phyloP scores from a whole-genome alignment of 2,113 vertebrate species.

The Colinus virginianus region DNA sequence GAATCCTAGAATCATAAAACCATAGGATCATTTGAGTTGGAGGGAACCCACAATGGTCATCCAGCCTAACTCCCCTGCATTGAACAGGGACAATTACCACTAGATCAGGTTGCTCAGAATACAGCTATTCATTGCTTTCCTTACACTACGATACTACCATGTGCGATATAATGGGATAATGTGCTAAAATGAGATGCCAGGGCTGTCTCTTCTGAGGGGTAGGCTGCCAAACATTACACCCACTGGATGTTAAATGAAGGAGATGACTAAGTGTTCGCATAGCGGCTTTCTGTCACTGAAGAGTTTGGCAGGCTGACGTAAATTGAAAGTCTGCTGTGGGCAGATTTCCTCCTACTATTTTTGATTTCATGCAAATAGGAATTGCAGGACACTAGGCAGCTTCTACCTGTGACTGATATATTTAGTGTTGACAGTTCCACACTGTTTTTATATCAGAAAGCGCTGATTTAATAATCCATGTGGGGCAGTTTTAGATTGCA shows the following conservation, averaged over 20 bases:
- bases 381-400: conserved; percentile 45
- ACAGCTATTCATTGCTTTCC: neutral
- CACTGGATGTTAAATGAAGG: conserved; percentile 70
- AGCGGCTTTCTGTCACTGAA: conserved; percentile 41
- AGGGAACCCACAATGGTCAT: no score
- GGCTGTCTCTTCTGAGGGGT: conserved; percentile 41
- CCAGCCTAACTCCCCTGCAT: no score
- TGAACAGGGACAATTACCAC: no score
- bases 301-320: conserved; percentile 72
- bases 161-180: conserved; percentile 42
- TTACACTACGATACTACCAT: conserved; percentile 6
- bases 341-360: conserved; percentile 74
- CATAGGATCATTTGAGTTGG: no score
- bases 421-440: conserved; percentile 60
- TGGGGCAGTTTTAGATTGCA: neutral
- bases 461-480: neutral
- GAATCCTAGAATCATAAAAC: neutral
- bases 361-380: conserved; percentile 72
- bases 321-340: conserved; percentile 71
- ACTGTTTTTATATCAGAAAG: conserved; percentile 40
- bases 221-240: conserved; percentile 71
- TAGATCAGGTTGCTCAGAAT: no score
- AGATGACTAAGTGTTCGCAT: conserved; percentile 68
- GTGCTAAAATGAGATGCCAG: conserved; percentile 56
- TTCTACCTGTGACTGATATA: conserved; percentile 71